Conservation (phyloP, 35 echinoderm and acorn worm species). For the Hemicentrotus pulcherrimus region DNA sequence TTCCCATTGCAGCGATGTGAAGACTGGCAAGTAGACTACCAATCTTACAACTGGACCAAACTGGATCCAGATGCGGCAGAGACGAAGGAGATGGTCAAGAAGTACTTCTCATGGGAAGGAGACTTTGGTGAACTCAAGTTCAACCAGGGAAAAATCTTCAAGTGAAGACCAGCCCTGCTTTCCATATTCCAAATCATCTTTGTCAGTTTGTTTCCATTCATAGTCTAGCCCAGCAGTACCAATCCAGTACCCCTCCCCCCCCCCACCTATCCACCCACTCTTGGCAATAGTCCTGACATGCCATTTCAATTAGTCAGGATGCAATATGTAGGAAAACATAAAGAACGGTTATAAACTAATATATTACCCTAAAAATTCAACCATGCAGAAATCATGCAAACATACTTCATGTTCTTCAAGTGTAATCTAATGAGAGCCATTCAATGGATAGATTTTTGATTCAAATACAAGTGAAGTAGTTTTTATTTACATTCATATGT, state of each 20-base stretch:
- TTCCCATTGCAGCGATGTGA: constrained; percentile 63
- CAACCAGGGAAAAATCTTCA: constrained; percentile 66
- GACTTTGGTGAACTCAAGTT: constrained; percentile 60
- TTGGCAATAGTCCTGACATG: background rate
- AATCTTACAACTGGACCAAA: constrained; percentile 75
- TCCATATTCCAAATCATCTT: background rate
- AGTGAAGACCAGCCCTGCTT: constrained; percentile 52
- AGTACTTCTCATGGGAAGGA: constrained; percentile 70
- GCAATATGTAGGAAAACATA: background rate
- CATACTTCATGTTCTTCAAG: background rate
- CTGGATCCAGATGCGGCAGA: constrained; percentile 54
- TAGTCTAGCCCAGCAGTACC: background rate
- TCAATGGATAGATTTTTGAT: background rate
- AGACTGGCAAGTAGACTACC: constrained; percentile 73
- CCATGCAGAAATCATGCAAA: background rate
- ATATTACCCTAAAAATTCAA: background rate
- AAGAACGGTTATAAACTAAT: background rate
- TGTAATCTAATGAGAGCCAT: background rate
- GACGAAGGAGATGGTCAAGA: constrained; percentile 69
- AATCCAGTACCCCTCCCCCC: background rate
- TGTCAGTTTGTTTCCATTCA: background rate
- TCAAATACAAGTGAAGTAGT: background rate
- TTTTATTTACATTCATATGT: background rate
- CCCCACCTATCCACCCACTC: background rate
- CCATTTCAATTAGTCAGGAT: background rate